Evolutionary conservation across 1,140 invertebrate genomes (phyloP), one percentile per base, ranked within the genome.

Genomic region (Drosophila pectinifera): DNA sequence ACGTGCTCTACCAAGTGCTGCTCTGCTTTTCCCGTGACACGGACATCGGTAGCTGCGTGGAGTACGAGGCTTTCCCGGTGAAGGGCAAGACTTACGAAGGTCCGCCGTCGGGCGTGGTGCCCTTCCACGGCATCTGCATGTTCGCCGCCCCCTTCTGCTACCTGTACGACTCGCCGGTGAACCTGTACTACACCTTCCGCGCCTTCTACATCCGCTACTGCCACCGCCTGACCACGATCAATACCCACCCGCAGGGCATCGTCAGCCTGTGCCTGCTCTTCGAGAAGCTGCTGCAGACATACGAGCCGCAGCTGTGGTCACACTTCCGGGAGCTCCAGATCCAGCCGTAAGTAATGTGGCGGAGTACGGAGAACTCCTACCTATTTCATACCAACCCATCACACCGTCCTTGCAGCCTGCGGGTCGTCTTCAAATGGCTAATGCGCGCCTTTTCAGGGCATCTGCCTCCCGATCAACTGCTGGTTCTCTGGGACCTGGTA

Each of bases 61-160:
- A 95, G 16, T 94, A 94, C 56, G 94, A 94, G 53, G 94, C 95
- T 0, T 94, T 96, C 57, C 94, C 94, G 1, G 94, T 95, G 16
- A 96, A 96, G 92, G 95, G 95, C n/a, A 96, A 95, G 90, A 94
- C 94, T 39, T 94, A 94, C 4, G 94, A 94, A 6, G 83, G 94
- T 91, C 98, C 98, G 14, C 98, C 98, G 1, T 98, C 96, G 93
- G 98, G 98, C 5, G 95, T 99, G 16, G 97, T 99, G 80, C 98
- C 98, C 7, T 99, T 98, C 92, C 98, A 99, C 92, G 98, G 98
- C 1, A 99, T 99, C 91, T 96, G 98, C 8, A 99, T 99, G 98
- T 98, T 98, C 93, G 98, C 98, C 51, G 97, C 97, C 0, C 98
- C 98, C 7, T 96, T 99, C 83, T 99, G 98, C 92, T 99, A 98